Evolutionary conservation across 2,113 vertebrate species (phyloP).

Genomic region (Synchiropus splendidus): DNA sequence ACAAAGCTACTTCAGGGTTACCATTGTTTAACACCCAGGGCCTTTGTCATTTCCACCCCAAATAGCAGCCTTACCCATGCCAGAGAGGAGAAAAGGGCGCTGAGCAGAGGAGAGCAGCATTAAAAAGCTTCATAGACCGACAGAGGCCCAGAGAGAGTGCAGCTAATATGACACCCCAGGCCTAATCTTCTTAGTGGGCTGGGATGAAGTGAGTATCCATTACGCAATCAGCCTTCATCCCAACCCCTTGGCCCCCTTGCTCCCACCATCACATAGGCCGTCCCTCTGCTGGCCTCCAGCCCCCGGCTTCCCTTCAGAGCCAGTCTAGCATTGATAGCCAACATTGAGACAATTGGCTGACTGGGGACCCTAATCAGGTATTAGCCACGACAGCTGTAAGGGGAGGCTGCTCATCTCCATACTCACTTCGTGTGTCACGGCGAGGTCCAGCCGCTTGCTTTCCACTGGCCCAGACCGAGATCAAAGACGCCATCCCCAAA

Average conservation of each 20-base stretch:
- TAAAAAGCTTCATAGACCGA: constrained; percentile 80
- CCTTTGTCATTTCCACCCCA: constrained; percentile 46
- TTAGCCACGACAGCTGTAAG: constrained; percentile 87
- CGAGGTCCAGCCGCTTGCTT: constrained; percentile 70
- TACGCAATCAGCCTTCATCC: constrained; percentile 93
- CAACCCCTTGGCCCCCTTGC: constrained; percentile 52
- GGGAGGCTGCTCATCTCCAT: constrained; percentile 90
- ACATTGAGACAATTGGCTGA: constrained; percentile 85
- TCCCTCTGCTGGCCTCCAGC: constrained; percentile 8
- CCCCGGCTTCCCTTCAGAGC: constrained; percentile 62
- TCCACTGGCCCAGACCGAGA: constrained; percentile 68
- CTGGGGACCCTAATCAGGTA: constrained; percentile 93
- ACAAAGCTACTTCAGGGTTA: too few species aligned
- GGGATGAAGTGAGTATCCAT: constrained; percentile 98
- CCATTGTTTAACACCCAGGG: constrained; percentile 57
- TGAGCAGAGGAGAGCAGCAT: constrained; percentile 54
- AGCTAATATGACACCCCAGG: constrained; percentile 94
- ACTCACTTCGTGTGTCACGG: constrained; percentile 93
- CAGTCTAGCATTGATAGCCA: constrained; percentile 80
- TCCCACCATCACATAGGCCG: constrained; percentile 30
- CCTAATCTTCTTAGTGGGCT: constrained; percentile 98
- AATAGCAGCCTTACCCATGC: too few species aligned
- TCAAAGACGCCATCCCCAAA: constrained; percentile 91
- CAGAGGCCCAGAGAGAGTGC: constrained; percentile 85
- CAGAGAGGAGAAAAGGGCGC: not conserved